Base-by-base conservation (phyloP, 1,140 invertebrate species). In the Eurosta solidaginis region DNA sequence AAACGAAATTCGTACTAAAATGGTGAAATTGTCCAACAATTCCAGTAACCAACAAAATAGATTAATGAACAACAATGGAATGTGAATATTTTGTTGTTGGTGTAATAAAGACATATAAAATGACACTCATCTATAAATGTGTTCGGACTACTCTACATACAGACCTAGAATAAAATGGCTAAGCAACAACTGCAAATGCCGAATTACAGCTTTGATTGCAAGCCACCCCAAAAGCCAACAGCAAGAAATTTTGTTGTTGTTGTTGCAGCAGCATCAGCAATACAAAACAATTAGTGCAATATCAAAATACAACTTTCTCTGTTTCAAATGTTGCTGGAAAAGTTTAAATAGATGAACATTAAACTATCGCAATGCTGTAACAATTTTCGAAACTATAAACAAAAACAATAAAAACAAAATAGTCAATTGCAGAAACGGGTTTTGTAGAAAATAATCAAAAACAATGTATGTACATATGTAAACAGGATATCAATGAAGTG, bases 221-320 rank as follows among this genome's bases (percentile, higher is more conserved):
- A 59, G 29, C 14, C 27, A 29, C 27, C 27, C 2, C 5, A 42
- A 68, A n/a, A n/a, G n/a, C n/a, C n/a, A n/a, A n/a, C n/a, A n/a
- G n/a, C n/a, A n/a, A n/a, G n/a, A n/a, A n/a, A n/a, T n/a, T n/a
- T n/a, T n/a, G n/a, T n/a, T n/a, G n/a, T n/a, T 68, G 59, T 42
- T 20, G 33, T n/a, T n/a, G 14, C 33, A 42, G n/a, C 59, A 68
- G 59, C 29, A 47, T 12, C 45, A 47, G 45, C 14, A n/a, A n/a
- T 17, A n/a, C 54, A 63, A 63, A 63, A 63, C 54, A 63, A 63
- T 63, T 40, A 68, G 59, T 40, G 59, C 59, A 20, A 68, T 36
- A 33, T 33, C 59, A 68, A n/a, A 68, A 68, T 36, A 33, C 33
- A 68, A 68, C 59, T 68, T 68, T 68, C 59, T 40, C 33, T 22